phyloP scores from a whole-genome alignment of 2,113 vertebrate species.

The Phrynosoma platyrhinos region DNA sequence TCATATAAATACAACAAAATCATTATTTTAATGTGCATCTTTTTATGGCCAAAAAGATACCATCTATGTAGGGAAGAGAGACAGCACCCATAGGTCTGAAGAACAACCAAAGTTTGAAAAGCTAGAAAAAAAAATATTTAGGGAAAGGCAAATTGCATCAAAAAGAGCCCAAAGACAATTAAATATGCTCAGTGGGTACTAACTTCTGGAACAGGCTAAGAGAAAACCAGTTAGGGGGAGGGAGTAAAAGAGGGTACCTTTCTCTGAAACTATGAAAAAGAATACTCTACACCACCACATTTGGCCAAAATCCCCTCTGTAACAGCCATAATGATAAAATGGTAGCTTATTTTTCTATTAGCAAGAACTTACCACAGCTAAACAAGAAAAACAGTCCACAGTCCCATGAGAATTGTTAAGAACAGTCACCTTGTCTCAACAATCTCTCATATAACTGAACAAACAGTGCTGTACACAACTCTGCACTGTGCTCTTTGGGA shows the following conservation, averaged over 20 bases:
- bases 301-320: not conserved
- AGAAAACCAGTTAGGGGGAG: not conserved
- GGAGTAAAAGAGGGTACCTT: too few relatives aligned
- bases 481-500: not conserved
- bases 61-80: not conserved
- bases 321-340: not conserved
- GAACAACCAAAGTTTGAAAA: not conserved
- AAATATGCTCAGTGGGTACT: not conserved
- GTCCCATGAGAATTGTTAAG: not conserved
- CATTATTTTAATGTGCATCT: not conserved
- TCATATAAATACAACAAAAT: too few relatives aligned
- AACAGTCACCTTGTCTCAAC: too few relatives aligned
- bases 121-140: not conserved
- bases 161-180: not conserved
- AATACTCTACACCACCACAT: not conserved
- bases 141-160: not conserved
- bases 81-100: not conserved
- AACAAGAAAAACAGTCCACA: not conserved
- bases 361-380: not conserved
- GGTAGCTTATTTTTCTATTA: too few relatives aligned
- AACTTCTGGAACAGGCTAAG: not conserved
- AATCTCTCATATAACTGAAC: not conserved
- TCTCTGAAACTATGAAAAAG: not conserved
- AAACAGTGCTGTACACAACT: not conserved
- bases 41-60: not conserved